These are phyloP conservation scores for Yponomeuta evonymella DNA, from an alignment of 2,888 invertebrate species.

Conservation along the genomic window DNA sequence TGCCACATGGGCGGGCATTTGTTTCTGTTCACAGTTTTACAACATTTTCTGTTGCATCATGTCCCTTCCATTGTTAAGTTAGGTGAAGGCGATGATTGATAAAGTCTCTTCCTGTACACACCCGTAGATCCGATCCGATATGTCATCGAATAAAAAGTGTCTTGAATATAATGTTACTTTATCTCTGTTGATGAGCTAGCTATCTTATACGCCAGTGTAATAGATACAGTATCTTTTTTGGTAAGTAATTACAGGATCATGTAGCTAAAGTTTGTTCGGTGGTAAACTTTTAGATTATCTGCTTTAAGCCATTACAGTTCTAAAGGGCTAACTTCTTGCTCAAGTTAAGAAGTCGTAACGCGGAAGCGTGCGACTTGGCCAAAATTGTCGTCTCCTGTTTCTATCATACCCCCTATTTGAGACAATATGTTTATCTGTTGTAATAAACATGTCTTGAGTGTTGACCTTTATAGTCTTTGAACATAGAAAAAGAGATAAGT, in stretches of 20 bases:
- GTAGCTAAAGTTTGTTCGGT: constrained; percentile 49
- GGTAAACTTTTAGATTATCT: constrained; percentile 63
- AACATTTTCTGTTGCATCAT: background rate
- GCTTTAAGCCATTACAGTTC: constrained; percentile 56
- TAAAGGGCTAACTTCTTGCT: constrained; percentile 42
- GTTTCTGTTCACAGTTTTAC: background rate
- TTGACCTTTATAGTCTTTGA: background rate
- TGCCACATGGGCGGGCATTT: background rate
- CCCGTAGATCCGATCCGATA: background rate
- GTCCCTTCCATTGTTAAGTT: background rate
- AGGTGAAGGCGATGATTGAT: background rate
- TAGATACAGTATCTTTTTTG: constrained; percentile 24
- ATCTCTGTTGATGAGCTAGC: background rate
- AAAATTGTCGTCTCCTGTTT: background rate
- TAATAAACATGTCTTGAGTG: background rate
- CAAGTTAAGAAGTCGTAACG: constrained; percentile 36
- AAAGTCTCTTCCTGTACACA: background rate
- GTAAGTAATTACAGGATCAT: constrained; percentile 50
- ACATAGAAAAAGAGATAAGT: background rate
- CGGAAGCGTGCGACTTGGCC: constrained; percentile 38
- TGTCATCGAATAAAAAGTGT: background rate
- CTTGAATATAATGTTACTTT: background rate
- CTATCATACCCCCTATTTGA: background rate
- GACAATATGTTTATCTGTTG: constrained; percentile 33
- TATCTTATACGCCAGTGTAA: background rate